These are phyloP conservation scores for Blennius ocellaris DNA, from an alignment of 2,113 vertebrate genomes.

Conservation along the genomic window DNA sequence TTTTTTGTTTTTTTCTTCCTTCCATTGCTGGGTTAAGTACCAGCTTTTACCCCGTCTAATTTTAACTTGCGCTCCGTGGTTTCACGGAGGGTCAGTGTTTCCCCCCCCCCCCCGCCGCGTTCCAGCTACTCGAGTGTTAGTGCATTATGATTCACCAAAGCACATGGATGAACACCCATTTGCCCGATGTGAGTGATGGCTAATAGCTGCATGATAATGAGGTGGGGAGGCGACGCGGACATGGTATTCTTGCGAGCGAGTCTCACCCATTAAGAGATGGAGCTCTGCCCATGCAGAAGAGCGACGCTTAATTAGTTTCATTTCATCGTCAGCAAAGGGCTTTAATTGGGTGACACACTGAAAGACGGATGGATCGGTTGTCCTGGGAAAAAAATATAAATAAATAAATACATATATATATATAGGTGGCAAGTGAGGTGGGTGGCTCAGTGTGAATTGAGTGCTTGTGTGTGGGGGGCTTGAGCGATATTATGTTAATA, in stretches of 20 bases:
- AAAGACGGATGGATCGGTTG: conserved; percentile 60
- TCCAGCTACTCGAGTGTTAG: conserved; percentile 49
- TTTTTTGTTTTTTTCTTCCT: too few species aligned
- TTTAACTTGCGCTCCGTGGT: not conserved
- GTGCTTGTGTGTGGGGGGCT: conserved; percentile 6
- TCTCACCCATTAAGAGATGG: conserved; percentile 66
- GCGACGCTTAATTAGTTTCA: conserved; percentile 75
- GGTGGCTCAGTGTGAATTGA: conserved; percentile 3
- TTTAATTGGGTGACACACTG: conserved; percentile 73
- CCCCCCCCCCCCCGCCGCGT: conserved; percentile 42
- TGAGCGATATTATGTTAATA: conserved; percentile 40
- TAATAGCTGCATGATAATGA: conserved; percentile 71
- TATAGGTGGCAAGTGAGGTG: conserved; percentile 15
- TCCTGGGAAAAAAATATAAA: conserved; percentile 19
- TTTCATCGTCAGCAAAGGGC: conserved; percentile 68
- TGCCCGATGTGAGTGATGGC: conserved; percentile 61
- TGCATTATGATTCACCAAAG: conserved; percentile 65
- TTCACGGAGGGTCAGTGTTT: conserved; percentile 9
- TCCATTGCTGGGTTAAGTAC: not conserved
- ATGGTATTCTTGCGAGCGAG: conserved; percentile 52
- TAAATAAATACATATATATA: not conserved
- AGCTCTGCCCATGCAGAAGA: conserved; percentile 68
- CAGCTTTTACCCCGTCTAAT: conserved; percentile 33
- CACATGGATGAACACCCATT: conserved; percentile 54
- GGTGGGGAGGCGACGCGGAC: conserved; percentile 44